Evolutionary conservation across 2,797 vertebrate genomes (phyloP), one percentile per base, ranked within the genome.

Genomic region (Ateles fusciceps): DNA sequence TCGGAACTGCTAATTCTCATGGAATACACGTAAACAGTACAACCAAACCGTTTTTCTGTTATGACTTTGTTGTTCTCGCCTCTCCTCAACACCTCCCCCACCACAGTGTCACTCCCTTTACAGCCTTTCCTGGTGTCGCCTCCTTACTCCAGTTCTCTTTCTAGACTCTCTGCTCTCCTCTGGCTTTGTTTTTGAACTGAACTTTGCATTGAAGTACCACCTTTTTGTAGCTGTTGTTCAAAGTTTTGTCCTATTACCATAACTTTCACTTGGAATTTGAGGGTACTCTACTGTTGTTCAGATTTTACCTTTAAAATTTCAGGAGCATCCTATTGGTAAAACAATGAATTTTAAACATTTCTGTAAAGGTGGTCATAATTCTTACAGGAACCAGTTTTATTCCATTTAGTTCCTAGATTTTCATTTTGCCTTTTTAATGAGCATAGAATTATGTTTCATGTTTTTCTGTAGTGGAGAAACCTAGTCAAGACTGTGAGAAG

Each of bases 331-430:
- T 97, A 4, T 94, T 92, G 46, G 15, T 85, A 87, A 84, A 93
- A 71, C 44, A n/a, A 21, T 88, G 8, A 78, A 52, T 95, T 80
- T 85, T 96, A 10, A 76, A 72, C 68, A 64, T 78, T 91, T 95
- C 42, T 22, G 5, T 68, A 80, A 75, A 22, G 4, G 2, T 57
- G 3, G 10, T 74, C 55, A n/a, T 88, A 90, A 83, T 95, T 95
- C 36, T 95, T 39, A 22, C 22, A 74, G 12, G 21, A 80, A 71
- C 76, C 36, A 71, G 28, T 94, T 84, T 84, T 75, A 85, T 79
- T 68, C n/a, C 4, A 44, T 93, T 89, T 61, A 3, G 75, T 90
- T 94, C 6, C 36, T 22, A 80, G 36, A 1, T 92, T 87, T 75
- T 84, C 22, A 72, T 74, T 91, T 91, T 84, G 24, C 28, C 52